phyloP scores from a whole-genome alignment of 1,140 invertebrate genomes.

The Mesaphorura yosii region DNA sequence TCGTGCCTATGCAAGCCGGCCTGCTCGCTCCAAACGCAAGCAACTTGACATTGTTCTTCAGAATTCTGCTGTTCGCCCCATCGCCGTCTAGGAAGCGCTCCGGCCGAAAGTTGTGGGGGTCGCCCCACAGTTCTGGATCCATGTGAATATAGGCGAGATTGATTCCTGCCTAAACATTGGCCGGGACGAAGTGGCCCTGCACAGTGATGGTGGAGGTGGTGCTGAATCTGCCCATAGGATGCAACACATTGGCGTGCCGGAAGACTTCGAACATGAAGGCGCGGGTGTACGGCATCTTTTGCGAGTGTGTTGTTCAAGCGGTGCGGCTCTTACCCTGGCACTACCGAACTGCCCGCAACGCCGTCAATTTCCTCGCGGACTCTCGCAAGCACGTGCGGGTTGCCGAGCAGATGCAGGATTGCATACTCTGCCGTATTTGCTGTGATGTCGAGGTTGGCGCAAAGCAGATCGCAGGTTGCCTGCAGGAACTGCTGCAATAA shows the following conservation, averaged over 20 bases:
- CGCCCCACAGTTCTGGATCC: constrained; percentile 49
- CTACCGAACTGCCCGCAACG: neutral
- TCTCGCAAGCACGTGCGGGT: constrained; percentile 5
- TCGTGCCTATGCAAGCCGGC: too few species aligned
- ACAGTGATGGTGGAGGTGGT: neutral
- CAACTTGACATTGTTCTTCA: too few species aligned
- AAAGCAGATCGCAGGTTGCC: too few species aligned
- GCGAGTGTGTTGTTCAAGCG: constrained; percentile 2
- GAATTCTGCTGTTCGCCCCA: too few species aligned
- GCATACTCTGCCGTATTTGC: too few species aligned
- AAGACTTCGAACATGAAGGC: neutral
- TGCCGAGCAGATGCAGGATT: constrained; percentile 9
- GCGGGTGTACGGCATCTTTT: neutral
- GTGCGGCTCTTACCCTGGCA: neutral
- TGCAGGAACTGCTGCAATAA: too few species aligned
- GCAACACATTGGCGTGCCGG: neutral
- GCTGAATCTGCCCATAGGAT: neutral
- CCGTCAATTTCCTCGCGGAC: neutral
- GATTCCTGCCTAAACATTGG: neutral
- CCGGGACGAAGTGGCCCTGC: constrained; percentile 20
- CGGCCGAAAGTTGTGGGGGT: constrained; percentile 57
- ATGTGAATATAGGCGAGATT: constrained; percentile 44
- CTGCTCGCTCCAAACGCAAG: too few species aligned
- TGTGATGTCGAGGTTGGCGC: too few species aligned
- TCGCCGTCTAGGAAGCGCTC: constrained; percentile 45